These are phyloP conservation scores for Orthosia gothica DNA, from an alignment of 2,888 invertebrate genomes.

Conservation along the genomic window DNA sequence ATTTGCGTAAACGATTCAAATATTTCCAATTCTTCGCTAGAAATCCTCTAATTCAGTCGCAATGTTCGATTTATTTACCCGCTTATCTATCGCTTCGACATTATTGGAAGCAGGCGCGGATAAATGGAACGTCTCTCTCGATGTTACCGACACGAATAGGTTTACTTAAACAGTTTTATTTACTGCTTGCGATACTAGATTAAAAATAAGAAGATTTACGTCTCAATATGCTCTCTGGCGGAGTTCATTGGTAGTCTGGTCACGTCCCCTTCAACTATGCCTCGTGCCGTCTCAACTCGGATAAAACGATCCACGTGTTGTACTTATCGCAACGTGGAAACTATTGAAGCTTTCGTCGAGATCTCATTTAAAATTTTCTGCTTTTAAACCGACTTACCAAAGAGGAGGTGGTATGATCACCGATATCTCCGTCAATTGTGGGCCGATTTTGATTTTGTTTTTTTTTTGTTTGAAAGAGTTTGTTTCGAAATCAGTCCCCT, in stretches of 20 bases:
- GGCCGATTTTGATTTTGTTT: too few species aligned
- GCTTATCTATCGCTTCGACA: slow-evolving; percentile 46
- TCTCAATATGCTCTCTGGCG: slow-evolving; percentile 78
- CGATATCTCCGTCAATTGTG: too few species aligned
- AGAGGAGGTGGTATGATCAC: too few species aligned
- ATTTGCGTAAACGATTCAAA: slow-evolving; percentile 21
- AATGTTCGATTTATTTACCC: slow-evolving; percentile 47
- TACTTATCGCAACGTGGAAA: slow-evolving; percentile 68
- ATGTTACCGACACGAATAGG: slow-evolving; percentile 30
- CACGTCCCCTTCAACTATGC: slow-evolving; percentile 78
- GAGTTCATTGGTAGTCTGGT: slow-evolving; percentile 77
- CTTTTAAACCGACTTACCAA: too few species aligned
- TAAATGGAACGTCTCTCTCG: slow-evolving; percentile 45
- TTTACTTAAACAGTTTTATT: slow-evolving; percentile 59
- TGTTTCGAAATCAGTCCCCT: too few species aligned
- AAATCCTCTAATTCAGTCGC: slow-evolving; percentile 40
- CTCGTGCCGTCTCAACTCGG: slow-evolving; percentile 74
- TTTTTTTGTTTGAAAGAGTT: too few species aligned
- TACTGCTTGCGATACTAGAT: slow-evolving; percentile 60
- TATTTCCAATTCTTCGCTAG: slow-evolving; percentile 29
- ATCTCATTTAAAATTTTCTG: slow-evolving; percentile 29
- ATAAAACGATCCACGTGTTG: slow-evolving; percentile 77
- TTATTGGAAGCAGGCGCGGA: slow-evolving; percentile 43
- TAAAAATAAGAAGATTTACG: slow-evolving; percentile 74
- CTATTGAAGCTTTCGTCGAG: slow-evolving; percentile 52